Base-by-base conservation (phyloP, 1,140 invertebrate genomes). In the Chironomus striatipennis region DNA sequence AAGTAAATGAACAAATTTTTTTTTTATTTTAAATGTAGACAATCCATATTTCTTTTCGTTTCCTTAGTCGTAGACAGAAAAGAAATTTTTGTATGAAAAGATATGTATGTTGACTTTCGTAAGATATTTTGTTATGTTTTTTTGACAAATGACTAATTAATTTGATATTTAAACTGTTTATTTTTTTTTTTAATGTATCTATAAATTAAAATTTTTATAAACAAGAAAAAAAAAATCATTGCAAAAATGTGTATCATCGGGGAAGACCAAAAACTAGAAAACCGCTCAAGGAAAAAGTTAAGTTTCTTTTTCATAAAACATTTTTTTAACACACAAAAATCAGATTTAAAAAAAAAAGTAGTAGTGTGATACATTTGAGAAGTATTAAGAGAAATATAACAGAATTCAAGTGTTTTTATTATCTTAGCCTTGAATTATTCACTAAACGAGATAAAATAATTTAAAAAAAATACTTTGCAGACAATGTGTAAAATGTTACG, bases 401-500 rank as follows among this genome's bases (percentile, higher is more conserved):
- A 57, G 47, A 57, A 57, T 15, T 15, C n/a, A 70, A 70, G 9
- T 70, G 65, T 18, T 70, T 70, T 70, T 70, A 70, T 70, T 70
- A 70, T 70, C 65, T 70, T 70, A 70, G 65, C 65, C 65, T 21
- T 70, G 20, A 12, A 12, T 10, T 57, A 12, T 10, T 57, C n/a
- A 12, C 20, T 10, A 70, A 70, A 20, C n/a, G 18, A 34, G 24
- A 34, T 34, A 34, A 34, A 34, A 5, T n/a, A n/a, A 70, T 6
- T 18, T 70, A 70, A 70, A 70, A 7, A 70, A 12, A 57, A 57
- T 57, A 57, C 47, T 57, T 21, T 70, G 65, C 65, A 70, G 65
- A 70, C 65, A 70, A 70, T 70, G 65, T 70, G 65, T 70, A 70
- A 70, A 70, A 57, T 57, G 47, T 57, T 57, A 57, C n/a, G 47